Conservation (phyloP, 2,888 invertebrate species). For the Brassicogethes aeneus region DNA sequence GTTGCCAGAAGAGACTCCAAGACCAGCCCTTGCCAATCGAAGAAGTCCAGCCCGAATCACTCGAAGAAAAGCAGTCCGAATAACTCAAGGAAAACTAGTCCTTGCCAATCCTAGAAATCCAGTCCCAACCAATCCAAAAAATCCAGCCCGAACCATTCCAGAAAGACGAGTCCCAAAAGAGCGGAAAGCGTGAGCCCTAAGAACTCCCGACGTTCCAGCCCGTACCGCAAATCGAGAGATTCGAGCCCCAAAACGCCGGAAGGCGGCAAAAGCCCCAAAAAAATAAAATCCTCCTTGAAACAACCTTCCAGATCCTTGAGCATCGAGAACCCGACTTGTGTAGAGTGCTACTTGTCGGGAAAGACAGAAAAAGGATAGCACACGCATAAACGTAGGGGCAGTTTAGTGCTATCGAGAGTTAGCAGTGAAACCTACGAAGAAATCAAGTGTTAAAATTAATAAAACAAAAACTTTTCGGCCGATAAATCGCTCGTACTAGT, state of each 20-base stretch:
- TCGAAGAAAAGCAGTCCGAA: constrained; percentile 9
- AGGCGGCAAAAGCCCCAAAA: constrained; percentile 26
- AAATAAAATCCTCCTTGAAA: constrained; percentile 37
- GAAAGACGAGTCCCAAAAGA: constrained; percentile 18
- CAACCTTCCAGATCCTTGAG: constrained; percentile 47
- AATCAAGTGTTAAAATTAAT: constrained; percentile 29
- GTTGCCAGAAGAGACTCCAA: constrained; percentile 22
- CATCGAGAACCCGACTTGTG: constrained; percentile 63
- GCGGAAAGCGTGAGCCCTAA: constrained; percentile 20
- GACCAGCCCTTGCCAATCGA: constrained; percentile 20
- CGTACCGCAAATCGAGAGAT: constrained; percentile 32
- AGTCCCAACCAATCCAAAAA: constrained; percentile 23
- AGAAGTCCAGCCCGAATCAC: neutral
- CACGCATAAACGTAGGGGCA: constrained; percentile 19
- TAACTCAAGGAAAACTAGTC: constrained; percentile 19
- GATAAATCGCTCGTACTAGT: too few relatives aligned
- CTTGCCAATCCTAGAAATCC: constrained; percentile 15
- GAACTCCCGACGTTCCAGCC: constrained; percentile 18
- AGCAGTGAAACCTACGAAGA: constrained; percentile 25
- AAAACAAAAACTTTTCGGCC: neutral
- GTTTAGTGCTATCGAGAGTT: constrained; percentile 20
- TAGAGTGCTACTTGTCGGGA: constrained; percentile 61
- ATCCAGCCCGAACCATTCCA: constrained; percentile 17
- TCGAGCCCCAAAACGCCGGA: constrained; percentile 18
- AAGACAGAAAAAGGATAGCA: constrained; percentile 43